Percentiles rank a stretch among this genome's conserved stretches.
These are phyloP conservation scores for Conomelus anceps DNA, from an alignment of 2,888 invertebrate species.

Conservation along the genomic window DNA sequence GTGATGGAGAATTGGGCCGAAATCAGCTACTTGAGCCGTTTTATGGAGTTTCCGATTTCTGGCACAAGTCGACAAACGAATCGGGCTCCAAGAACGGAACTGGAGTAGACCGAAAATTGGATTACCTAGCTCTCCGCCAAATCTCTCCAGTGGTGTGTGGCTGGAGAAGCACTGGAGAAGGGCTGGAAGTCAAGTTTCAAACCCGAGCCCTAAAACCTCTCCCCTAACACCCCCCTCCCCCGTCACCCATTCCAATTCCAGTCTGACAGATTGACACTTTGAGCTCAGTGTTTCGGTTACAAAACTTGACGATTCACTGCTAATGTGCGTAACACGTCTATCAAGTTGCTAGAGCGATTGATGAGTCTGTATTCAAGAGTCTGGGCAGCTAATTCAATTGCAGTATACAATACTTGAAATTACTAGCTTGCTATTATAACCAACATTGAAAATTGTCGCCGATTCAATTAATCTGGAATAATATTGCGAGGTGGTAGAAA, in stretches of 20 bases:
- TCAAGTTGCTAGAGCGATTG: neutral
- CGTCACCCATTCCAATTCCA: too few relatives aligned
- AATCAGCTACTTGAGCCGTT: neutral
- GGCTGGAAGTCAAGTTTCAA: neutral
- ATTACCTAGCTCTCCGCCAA: neutral
- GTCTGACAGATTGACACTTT: neutral
- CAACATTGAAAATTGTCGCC: too few relatives aligned
- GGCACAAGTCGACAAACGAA: neutral
- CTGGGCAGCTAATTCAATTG: neutral
- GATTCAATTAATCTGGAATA: too few relatives aligned
- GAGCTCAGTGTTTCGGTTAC: neutral
- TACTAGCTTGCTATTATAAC: neutral
- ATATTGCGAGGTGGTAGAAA: too few relatives aligned
- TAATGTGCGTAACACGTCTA: constrained; percentile 22
- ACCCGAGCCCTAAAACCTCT: neutral
- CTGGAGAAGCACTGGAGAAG: neutral
- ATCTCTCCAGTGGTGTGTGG: neutral
- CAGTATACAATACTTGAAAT: neutral
- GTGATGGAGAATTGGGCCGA: neutral
- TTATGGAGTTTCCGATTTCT: neutral
- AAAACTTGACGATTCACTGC: constrained; percentile 24
- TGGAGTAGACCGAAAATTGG: neutral
- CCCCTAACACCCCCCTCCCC: too few relatives aligned
- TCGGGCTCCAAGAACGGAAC: neutral
- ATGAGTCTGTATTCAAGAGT: neutral